Conservation (phyloP, 2,888 invertebrate species). For the Callosobruchus maculatus region DNA sequence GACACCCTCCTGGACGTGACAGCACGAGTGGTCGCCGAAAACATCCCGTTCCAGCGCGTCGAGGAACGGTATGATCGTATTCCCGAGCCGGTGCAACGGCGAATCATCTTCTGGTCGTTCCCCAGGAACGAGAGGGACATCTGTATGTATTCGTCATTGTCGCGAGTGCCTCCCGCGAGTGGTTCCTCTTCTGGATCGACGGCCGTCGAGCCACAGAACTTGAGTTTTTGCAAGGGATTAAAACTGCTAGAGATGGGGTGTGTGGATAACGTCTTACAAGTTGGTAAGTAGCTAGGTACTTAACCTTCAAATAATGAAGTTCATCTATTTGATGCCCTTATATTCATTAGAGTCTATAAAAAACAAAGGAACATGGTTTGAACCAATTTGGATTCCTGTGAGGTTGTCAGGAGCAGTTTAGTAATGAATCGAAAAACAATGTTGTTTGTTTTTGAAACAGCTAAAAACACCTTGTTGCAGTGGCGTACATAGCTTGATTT, state of each 20-base stretch:
- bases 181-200: constrained; percentile 34
- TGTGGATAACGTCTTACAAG: constrained; percentile 83
- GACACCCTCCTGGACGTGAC: constrained; percentile 78
- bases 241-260: constrained; percentile 78
- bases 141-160: constrained; percentile 83
- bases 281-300: constrained; percentile 65
- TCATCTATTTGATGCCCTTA: too few relatives aligned
- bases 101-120: constrained; percentile 87
- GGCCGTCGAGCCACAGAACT: constrained; percentile 65
- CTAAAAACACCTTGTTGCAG: too few relatives aligned
- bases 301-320: background rate
- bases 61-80: constrained; percentile 84
- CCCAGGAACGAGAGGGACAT: constrained; percentile 84
- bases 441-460: too few relatives aligned
- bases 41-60: constrained; percentile 81
- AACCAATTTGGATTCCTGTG: too few relatives aligned
- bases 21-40: constrained; percentile 79
- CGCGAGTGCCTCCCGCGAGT: constrained; percentile 50
- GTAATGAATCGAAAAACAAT: too few relatives aligned
- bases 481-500: too few relatives aligned
- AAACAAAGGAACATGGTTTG: too few relatives aligned
- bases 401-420: too few relatives aligned
- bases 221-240: constrained; percentile 83
- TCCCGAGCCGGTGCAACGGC: constrained; percentile 83
- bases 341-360: too few relatives aligned